Conservation (phyloP, 2,888 invertebrate species). For the Synanthedon myopaeformis region DNA sequence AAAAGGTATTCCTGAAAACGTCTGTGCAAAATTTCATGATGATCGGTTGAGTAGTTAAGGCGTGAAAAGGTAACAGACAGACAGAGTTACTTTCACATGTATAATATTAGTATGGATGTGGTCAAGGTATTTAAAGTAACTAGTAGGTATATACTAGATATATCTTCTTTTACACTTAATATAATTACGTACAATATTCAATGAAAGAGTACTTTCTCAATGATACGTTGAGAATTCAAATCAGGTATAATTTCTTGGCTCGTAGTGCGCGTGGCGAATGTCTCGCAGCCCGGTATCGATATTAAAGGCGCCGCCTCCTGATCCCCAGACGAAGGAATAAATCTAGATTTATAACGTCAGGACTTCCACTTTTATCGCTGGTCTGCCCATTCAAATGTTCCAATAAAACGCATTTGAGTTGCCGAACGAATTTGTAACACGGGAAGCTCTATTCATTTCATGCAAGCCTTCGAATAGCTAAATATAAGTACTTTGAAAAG, state of each 20-base stretch:
- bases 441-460: not conserved
- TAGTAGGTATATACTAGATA: too few relatives aligned
- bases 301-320: not conserved
- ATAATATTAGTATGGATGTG: too few relatives aligned
- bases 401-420: constrained; percentile 9
- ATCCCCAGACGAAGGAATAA: constrained; percentile 1
- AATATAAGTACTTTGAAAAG: too few relatives aligned
- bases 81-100: too few relatives aligned
- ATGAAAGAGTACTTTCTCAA: not conserved
- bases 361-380: constrained; percentile 1
- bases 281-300: not conserved
- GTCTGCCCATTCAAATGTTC: constrained; percentile 9
- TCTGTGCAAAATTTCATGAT: too few relatives aligned
- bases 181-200: too few relatives aligned
- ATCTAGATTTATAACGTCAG: constrained; percentile 3
- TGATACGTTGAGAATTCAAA: not conserved
- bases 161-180: too few relatives aligned
- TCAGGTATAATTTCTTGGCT: not conserved
- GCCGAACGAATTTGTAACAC: constrained; percentile 1
- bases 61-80: too few relatives aligned
- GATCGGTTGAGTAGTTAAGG: too few relatives aligned
- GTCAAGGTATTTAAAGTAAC: too few relatives aligned
- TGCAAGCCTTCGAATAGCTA: not conserved
- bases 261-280: not conserved
- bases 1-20: too few relatives aligned